Conservation (phyloP, 2,113 vertebrate genomes). For the Paraplagusia blochii region DNA sequence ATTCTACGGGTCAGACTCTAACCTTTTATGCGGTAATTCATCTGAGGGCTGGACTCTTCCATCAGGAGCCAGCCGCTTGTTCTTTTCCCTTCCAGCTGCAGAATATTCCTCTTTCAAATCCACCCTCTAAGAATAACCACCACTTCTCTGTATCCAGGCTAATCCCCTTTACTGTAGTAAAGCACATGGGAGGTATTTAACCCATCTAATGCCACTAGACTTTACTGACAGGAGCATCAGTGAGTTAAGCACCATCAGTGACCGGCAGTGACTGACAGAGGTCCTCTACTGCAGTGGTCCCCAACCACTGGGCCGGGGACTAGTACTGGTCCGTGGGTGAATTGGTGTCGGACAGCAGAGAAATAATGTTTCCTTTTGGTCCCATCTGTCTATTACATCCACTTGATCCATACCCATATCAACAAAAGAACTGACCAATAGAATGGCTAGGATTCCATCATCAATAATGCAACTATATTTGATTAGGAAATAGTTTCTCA, state of each 20-base stretch:
- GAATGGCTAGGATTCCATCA: no score
- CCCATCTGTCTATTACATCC: no score
- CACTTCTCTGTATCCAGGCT: conserved; percentile 49
- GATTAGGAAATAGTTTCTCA: no score
- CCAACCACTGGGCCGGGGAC: no score
- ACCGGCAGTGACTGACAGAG: background rate
- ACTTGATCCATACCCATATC: no score
- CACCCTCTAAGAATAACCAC: conserved; percentile 57
- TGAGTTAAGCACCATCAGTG: background rate
- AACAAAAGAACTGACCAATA: no score
- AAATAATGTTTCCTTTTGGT: no score
- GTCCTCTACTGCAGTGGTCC: no score
- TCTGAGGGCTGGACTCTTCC: no score
- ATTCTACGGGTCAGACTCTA: conserved; percentile 1
- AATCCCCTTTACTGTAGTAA: conserved; percentile 53
- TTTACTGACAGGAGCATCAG: conserved; percentile 24
- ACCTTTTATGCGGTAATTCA: conserved; percentile 10
- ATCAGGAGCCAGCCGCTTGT: conserved; percentile 9
- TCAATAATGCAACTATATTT: no score
- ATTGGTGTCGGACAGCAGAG: no score
- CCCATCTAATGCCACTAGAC: conserved; percentile 28
- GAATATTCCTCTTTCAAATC: conserved; percentile 35
- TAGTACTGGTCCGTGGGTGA: no score
- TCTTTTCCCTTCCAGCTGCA: conserved; percentile 30
- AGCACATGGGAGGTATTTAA: conserved; percentile 36